Base-by-base conservation (phyloP, 1,140 invertebrate species). In the Lucilia cuprina region DNA sequence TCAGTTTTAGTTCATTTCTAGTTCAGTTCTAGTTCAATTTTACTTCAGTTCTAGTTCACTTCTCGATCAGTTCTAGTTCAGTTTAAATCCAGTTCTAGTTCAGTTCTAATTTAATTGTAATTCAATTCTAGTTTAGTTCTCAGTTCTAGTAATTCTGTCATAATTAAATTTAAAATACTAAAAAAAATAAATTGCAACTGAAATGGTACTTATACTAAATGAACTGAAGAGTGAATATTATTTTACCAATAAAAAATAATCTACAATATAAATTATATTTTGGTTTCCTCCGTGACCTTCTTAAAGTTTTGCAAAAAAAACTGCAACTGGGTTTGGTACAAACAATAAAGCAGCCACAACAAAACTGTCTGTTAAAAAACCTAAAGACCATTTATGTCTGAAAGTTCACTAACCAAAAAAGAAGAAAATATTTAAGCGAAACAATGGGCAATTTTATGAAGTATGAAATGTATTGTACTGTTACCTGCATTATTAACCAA, bases 361-460 rank as follows among this genome's bases (percentile, higher is more conserved):
- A 41, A 41, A 8, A 10, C 10, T 70, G 65, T 7, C 12, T 70
- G 65, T 12, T 19, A 70, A 19, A 70, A 70, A 60, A 60, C 5
- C n/a, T 12, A 70, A 70, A 19, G 7, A 70, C 5, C 65, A 70
- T 70, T 70, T 70, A 19, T 70, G 65, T 70, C 65, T 10, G 25
- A 25, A 70, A 70, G 19, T 70, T 70, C 19, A 70, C 9, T 19
- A 70, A 70, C 65, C 7, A 70, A 70, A 8, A 70, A 21, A 70
- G 21, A 55, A 55, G 12, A 55, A 55, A 41, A 41, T 7, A 41
- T 12, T 55, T 55, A 70, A n/a, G 7, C 13, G 8, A 21, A 70
- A 70, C 65, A 70, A 70, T 70, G 65, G 19, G 65, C 65, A 19
- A 70, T 70, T 70, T 70, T 70, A 70, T 70, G 65, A 70, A 70